Evolutionary conservation across 53 echinoderm and acorn worm species (phyloP), one percentile per base, ranked within the genome.

Genomic region (Henricia sp.): DNA sequence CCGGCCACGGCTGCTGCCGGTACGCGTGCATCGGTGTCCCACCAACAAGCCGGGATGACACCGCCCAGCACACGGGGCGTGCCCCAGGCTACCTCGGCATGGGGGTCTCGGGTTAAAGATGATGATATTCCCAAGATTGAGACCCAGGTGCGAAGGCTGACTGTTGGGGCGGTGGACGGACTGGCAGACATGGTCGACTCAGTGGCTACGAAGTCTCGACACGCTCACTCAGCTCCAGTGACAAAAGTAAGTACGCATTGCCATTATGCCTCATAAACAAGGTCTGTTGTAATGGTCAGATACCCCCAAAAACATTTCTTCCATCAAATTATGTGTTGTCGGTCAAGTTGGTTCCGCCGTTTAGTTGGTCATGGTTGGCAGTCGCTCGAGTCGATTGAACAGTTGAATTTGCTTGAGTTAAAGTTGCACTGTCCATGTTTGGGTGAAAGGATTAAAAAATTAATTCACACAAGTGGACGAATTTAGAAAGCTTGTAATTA

Each of bases 101-200:
- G 80, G 80, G 80, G 59, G 33, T 29, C 63, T 26, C 37, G 85
- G 43, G 63, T 19, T 29, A 84, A 57, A 20, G 43, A 25, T 5
- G 82, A 90, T 52, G 90, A 85, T 50, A 68, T 90, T 3, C 82
- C 82, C 4, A 90, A 85, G 50, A 71, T 88, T 33, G 88, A 88
- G 62, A 57, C 43, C 64, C 65, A 67, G 43, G 83, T 83, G 33
- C 74, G 97, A 30, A 84, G 97, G 67, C 83, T 97, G 87, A 97
- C 93, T 30, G 59, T 97, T 20, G 94, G 94, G 13, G 88, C 88
- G 19, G 97, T 94, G 37, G 97, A 97, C 88, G 97, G 94, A 2
- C 73, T 97, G 55, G 90, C 94, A 17, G 90, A 92, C 34, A 90
- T 65, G 36, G 85, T 68, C 12, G 86, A 87, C 48, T 67, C 82